Evolutionary conservation across 2,113 vertebrate genomes (phyloP).

Genomic region (Chrysochloris asiatica): DNA sequence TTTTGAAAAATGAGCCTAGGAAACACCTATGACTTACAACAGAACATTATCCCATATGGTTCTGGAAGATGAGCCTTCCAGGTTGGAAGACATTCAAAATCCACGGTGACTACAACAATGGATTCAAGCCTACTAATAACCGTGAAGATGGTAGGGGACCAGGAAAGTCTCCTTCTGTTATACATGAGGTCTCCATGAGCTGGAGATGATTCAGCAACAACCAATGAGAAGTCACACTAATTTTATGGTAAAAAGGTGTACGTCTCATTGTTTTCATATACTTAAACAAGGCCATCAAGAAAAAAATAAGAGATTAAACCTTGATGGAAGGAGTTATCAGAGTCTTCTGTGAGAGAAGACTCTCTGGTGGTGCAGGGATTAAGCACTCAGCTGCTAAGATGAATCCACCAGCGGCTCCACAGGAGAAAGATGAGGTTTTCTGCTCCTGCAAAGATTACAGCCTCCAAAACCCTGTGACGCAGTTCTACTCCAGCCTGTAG

Average conservation of each 20-base stretch:
- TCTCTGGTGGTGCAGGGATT: background rate
- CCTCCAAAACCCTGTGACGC: background rate
- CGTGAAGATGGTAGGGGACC: background rate
- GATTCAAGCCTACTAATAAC: background rate
- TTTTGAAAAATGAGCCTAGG: background rate
- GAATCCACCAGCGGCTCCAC: too few species aligned
- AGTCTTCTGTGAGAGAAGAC: background rate
- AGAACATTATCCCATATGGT: background rate
- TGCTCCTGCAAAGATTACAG: background rate
- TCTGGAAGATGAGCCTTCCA: background rate
- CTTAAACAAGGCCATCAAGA: background rate
- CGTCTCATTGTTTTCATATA: constrained; percentile 25
- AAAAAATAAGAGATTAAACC: background rate
- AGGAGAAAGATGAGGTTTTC: too few species aligned
- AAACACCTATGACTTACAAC: background rate
- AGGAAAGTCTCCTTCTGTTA: background rate
- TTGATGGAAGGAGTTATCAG: background rate
- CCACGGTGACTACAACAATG: background rate
- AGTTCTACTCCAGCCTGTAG: background rate
- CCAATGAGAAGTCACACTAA: too few species aligned
- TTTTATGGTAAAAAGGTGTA: background rate
- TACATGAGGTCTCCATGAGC: background rate
- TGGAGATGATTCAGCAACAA: background rate
- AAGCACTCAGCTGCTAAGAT: background rate
- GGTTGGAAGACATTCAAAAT: background rate